Conservation (phyloP, 2,888 invertebrate species). For the Oxycera nigricornis region DNA sequence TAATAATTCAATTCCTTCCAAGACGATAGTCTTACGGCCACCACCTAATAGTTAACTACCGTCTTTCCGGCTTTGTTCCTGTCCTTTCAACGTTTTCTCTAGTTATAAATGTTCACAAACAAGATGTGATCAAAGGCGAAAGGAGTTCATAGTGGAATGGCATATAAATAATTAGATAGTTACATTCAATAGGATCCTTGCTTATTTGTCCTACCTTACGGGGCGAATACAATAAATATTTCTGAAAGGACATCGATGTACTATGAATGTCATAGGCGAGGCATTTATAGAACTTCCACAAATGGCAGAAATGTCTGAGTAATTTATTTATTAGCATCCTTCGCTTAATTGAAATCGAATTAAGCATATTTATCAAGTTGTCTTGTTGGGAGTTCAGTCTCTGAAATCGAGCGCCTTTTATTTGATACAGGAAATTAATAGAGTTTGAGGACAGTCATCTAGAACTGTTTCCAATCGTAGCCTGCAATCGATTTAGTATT, state of each 20-base stretch:
- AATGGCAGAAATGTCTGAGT: neutral
- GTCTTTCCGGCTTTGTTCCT: neutral
- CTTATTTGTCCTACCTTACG: too few relatives aligned
- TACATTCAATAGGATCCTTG: too few relatives aligned
- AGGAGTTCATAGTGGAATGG: neutral
- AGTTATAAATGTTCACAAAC: neutral
- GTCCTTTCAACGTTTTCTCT: neutral
- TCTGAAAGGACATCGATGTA: too few relatives aligned
- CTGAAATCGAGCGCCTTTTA: neutral
- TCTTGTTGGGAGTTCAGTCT: neutral
- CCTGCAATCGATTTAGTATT: too few relatives aligned
- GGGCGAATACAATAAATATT: too few relatives aligned
- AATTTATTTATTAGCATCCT: constrained; percentile 1
- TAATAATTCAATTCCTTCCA: constrained; percentile 9
- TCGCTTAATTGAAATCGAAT: constrained; percentile 23
- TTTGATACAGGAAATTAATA: neutral
- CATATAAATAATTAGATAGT: too few relatives aligned
- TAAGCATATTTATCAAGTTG: neutral
- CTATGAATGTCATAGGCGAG: neutral
- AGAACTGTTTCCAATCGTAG: too few relatives aligned
- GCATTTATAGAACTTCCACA: neutral
- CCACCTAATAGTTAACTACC: neutral
- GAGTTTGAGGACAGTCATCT: too few relatives aligned
- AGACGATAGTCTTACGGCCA: neutral
- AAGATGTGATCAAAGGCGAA: neutral